These are phyloP conservation scores for Metopolophium dirhodum DNA, from an alignment of 1,140 invertebrate genomes.

Conservation along the genomic window DNA sequence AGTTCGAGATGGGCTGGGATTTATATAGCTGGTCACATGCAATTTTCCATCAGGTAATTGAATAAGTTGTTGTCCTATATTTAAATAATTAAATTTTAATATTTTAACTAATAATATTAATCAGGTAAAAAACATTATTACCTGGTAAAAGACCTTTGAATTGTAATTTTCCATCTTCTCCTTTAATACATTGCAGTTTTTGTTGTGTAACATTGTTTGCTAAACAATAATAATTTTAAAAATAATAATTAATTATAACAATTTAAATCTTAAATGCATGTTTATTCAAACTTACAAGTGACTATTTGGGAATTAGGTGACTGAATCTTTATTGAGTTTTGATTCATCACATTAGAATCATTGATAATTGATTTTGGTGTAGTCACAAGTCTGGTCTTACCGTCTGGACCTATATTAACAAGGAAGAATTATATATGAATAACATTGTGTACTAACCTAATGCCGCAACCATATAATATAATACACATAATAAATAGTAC, in stretches of 20 bases:
- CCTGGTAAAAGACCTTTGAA: slow-evolving; percentile 87
- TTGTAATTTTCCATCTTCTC: slow-evolving; percentile 88
- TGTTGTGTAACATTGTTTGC: slow-evolving; percentile 65
- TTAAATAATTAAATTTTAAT: not conserved
- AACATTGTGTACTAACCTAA: not conserved
- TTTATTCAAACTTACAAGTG: not conserved
- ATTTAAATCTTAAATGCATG: not conserved
- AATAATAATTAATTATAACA: not conserved
- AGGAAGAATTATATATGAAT: not conserved
- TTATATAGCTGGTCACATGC: slow-evolving; percentile 69
- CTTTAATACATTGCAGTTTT: slow-evolving; percentile 88
- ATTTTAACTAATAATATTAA: not conserved
- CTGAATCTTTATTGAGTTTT: slow-evolving; percentile 44
- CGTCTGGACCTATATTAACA: slow-evolving; percentile 67
- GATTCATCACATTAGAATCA: slow-evolving; percentile 62
- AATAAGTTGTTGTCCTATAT: slow-evolving; percentile 83
- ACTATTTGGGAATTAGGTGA: slow-evolving; percentile 36
- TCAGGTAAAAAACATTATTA: slow-evolving; percentile 27
- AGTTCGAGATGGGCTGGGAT: slow-evolving; percentile 13
- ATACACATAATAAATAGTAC: slow-evolving; percentile 39
- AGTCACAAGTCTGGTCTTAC: slow-evolving; percentile 74
- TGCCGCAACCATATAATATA: not conserved
- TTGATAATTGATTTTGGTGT: slow-evolving; percentile 66
- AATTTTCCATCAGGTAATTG: slow-evolving; percentile 93
- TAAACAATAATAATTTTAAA: slow-evolving; percentile 47